Percentiles rank a stretch among this genome's conserved stretches.
Conservation (phyloP, 2,797 vertebrate species). For the Acrossocheilus wenchowensis region DNA sequence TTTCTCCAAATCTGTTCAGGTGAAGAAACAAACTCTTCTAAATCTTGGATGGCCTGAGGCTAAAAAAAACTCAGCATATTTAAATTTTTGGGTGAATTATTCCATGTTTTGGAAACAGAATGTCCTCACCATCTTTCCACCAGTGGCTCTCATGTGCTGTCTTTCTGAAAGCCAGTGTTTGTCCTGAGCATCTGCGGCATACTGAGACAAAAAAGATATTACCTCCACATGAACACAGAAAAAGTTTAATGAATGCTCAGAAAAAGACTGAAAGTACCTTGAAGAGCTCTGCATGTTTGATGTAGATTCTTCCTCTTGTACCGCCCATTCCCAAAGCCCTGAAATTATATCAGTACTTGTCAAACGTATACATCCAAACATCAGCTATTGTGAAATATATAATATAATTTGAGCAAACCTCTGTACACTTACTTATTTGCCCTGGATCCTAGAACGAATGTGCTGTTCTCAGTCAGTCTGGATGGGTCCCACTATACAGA, state of each 20-base stretch:
- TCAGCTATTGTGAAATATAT: not conserved
- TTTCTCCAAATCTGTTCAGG: not conserved
- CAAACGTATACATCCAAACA: not conserved
- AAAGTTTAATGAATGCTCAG: not conserved
- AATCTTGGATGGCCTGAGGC: not conserved
- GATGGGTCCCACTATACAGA: slow-evolving; percentile 90
- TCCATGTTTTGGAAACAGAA: not conserved
- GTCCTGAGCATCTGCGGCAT: slow-evolving; percentile 94
- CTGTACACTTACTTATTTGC: slow-evolving; percentile 91
- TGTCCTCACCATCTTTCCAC: slow-evolving; percentile 94
- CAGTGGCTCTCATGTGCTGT: slow-evolving; percentile 96
- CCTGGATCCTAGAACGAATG: slow-evolving; percentile 94
- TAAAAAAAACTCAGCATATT: not conserved
- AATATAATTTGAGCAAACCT: not conserved
- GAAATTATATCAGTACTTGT: slow-evolving; percentile 53
- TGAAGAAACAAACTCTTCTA: not conserved
- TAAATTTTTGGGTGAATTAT: not conserved
- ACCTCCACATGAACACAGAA: slow-evolving; percentile 5
- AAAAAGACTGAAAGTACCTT: slow-evolving; percentile 82
- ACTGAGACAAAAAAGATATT: slow-evolving; percentile 76
- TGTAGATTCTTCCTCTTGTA: slow-evolving; percentile 96
- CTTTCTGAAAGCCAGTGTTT: slow-evolving; percentile 98
- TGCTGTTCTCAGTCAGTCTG: slow-evolving; percentile 87
- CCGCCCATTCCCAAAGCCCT: slow-evolving; percentile 98
- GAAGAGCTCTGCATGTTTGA: slow-evolving; percentile 95